Conservation (phyloP, 2,797 vertebrate species). For the Ambastaia sidthimunki region DNA sequence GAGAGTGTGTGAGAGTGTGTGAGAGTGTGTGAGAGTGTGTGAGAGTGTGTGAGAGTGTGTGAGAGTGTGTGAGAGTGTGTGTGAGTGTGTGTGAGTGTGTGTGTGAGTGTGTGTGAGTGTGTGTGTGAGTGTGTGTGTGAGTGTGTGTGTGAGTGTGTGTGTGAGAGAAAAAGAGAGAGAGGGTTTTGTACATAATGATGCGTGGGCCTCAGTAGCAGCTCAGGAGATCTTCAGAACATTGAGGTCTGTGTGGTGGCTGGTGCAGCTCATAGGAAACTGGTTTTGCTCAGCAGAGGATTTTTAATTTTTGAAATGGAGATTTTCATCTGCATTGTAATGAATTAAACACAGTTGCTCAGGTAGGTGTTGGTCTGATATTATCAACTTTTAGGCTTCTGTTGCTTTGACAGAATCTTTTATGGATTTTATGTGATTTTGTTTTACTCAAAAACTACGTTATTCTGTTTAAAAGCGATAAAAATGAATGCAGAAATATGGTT, state of each 20-base stretch:
- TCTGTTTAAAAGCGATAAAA: not conserved
- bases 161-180: conserved; percentile 56
- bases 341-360: conserved; percentile 11
- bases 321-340: not conserved
- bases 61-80: too few relatives aligned
- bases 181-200: conserved; percentile 67
- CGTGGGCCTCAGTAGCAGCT: conserved; percentile 66
- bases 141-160: conserved; percentile 56
- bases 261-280: conserved; percentile 24
- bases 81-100: conserved; percentile 17
- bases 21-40: too few relatives aligned
- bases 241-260: conserved; percentile 34
- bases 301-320: not conserved
- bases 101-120: conserved; percentile 21
- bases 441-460: conserved; percentile 6
- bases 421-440: conserved; percentile 4
- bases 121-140: conserved; percentile 22
- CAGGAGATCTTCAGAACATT: conserved; percentile 64
- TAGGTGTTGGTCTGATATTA: conserved; percentile 15
- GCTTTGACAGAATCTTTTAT: not conserved
- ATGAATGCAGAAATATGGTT: not conserved
- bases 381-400: not conserved
- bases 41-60: too few relatives aligned
- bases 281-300: conserved; percentile 31
- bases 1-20: too few relatives aligned